phyloP scores from a whole-genome alignment of 1,140 invertebrate genomes.

The Pogonus chalceus region DNA sequence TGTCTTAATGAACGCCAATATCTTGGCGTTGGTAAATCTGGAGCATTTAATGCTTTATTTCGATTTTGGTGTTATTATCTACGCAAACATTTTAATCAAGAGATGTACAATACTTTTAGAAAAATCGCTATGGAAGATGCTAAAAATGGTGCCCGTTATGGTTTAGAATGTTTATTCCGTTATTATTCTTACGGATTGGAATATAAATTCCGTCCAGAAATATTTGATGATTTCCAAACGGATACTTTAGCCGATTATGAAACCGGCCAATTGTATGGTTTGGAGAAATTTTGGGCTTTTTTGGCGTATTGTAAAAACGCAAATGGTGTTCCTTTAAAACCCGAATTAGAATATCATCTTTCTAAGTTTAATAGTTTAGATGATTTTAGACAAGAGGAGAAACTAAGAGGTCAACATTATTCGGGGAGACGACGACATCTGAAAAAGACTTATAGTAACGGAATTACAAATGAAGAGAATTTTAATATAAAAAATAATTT shows the following conservation, averaged over 20 bases:
- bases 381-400: slow-evolving; percentile 89
- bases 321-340: slow-evolving; percentile 65
- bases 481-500: no score
- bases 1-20: slow-evolving; percentile 69
- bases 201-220: slow-evolving; percentile 80
- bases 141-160: slow-evolving; percentile 77
- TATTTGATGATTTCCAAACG: slow-evolving; percentile 92
- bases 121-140: slow-evolving; percentile 87
- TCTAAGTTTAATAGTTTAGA: slow-evolving; percentile 88
- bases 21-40: slow-evolving; percentile 83
- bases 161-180: slow-evolving; percentile 93
- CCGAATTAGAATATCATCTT: slow-evolving; percentile 68
- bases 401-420: no score
- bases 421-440: no score
- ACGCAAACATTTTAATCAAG: slow-evolving; percentile 94
- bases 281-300: slow-evolving; percentile 99
- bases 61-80: slow-evolving; percentile 99
- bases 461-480: no score
- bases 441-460: no score
- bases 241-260: slow-evolving; percentile 90
- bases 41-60: slow-evolving; percentile 95
- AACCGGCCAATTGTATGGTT: slow-evolving; percentile 87
- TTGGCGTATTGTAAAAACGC: slow-evolving; percentile 86
- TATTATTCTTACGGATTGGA: slow-evolving; percentile 98
- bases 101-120: slow-evolving; percentile 96